Conservation (phyloP, 1,140 invertebrate genomes). For the Archivesica marissinica region DNA sequence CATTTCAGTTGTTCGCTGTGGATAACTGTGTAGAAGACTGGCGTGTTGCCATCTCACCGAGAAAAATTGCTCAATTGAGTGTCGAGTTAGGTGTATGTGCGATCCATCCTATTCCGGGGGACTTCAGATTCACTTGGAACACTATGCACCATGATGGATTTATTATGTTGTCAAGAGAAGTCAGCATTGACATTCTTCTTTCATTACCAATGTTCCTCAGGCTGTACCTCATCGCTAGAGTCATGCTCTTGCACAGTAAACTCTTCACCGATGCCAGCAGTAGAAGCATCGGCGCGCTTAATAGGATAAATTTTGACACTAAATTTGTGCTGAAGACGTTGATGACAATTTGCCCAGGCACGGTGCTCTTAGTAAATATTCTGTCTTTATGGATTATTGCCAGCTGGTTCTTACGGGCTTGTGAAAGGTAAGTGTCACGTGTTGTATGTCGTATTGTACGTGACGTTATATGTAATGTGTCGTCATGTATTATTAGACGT, state of each 20-base stretch:
- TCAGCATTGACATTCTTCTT: constrained; percentile 92
- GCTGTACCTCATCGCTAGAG: constrained; percentile 99
- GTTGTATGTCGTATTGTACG: not conserved
- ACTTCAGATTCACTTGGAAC: constrained; percentile 96
- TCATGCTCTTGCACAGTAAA: constrained; percentile 99
- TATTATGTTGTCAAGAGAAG: constrained; percentile 55
- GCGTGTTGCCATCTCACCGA: constrained; percentile 99
- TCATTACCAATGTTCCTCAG: constrained; percentile 99
- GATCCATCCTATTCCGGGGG: constrained; percentile 98
- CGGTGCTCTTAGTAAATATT: constrained; percentile 98
- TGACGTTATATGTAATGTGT: too few relatives aligned
- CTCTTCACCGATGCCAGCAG: constrained; percentile 99
- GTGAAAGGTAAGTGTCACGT: constrained; percentile 94
- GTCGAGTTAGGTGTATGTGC: constrained; percentile 97
- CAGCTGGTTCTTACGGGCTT: constrained; percentile 98
- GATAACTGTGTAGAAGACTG: constrained; percentile 99
- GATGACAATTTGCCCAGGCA: constrained; percentile 99
- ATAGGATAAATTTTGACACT: constrained; percentile 99
- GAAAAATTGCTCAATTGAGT: constrained; percentile 95
- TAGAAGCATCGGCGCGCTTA: constrained; percentile 94
- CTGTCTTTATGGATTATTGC: constrained; percentile 99
- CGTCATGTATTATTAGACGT: too few relatives aligned
- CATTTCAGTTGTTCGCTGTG: constrained; percentile 81
- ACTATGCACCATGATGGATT: constrained; percentile 91
- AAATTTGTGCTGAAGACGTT: constrained; percentile 99